phyloP scores from a whole-genome alignment of 1,140 invertebrate species.

The Heliconius congener region DNA sequence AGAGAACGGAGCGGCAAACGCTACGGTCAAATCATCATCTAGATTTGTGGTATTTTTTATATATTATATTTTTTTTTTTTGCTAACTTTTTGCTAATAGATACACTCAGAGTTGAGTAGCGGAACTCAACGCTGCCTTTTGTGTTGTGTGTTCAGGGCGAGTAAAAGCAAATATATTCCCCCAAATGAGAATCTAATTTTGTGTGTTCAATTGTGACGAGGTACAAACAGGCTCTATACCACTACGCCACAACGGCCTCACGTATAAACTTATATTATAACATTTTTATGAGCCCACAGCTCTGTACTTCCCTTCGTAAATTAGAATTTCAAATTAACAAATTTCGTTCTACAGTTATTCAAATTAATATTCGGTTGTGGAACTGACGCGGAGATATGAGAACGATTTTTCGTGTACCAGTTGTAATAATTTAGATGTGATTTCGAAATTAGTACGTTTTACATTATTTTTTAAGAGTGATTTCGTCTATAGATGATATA shows the following conservation, averaged over 20 bases:
- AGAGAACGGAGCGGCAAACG: no score
- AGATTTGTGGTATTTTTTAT: no score
- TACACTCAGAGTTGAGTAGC: not conserved
- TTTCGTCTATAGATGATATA: not conserved
- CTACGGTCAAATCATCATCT: no score
- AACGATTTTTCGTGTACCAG: not conserved
- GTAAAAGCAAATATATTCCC: not conserved
- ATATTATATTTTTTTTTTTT: no score
- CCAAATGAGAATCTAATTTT: no score
- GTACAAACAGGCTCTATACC: no score
- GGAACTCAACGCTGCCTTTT: not conserved
- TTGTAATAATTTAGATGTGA: not conserved
- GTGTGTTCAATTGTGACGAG: no score
- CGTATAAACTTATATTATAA: not conserved
- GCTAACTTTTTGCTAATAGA: no score
- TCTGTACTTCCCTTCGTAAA: not conserved
- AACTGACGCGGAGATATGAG: slow-evolving; percentile 7
- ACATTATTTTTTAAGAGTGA: not conserved
- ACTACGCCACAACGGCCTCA: no score
- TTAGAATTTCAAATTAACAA: slow-evolving; percentile 9
- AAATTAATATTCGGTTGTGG: not conserved
- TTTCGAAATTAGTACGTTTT: not conserved
- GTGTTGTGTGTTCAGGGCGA: not conserved
- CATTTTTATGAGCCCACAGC: not conserved
- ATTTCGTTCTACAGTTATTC: slow-evolving; percentile 5